Conservation (phyloP, 30 jellyfish, hydroid and myxozoan genomes). For the Turritopsis rubra region DNA sequence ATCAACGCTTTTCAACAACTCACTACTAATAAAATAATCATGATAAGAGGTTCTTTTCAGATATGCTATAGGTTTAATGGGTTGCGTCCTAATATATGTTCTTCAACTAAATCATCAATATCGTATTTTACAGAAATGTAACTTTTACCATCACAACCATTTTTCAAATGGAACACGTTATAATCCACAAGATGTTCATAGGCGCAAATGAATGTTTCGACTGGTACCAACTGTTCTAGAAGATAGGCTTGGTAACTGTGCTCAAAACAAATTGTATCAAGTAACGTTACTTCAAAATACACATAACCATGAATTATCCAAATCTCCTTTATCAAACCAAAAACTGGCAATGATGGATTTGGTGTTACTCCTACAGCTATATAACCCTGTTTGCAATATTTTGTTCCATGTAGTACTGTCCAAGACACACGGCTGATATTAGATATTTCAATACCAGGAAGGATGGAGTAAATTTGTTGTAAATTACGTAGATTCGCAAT, state of each 20-base stretch:
- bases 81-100: background rate
- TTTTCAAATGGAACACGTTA: conserved; percentile 31
- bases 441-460: conserved; percentile 28
- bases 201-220: background rate
- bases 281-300: conserved; percentile 19
- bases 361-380: conserved; percentile 15
- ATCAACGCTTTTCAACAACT: background rate
- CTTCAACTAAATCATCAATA: conserved; percentile 29
- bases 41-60: background rate
- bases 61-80: background rate
- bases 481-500: background rate
- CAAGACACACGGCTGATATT: conserved; percentile 21
- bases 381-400: conserved; percentile 3
- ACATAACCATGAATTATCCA: conserved; percentile 29
- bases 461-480: background rate
- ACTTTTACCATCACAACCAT: background rate
- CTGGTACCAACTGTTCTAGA: background rate
- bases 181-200: conserved; percentile 39
- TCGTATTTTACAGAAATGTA: conserved; percentile 32
- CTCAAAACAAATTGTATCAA: conserved; percentile 26
- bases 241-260: conserved; percentile 22
- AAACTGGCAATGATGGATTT: conserved; percentile 23
- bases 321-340: conserved; percentile 26
- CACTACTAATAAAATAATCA: background rate
- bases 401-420: conserved; percentile 28